These are phyloP conservation scores for Phasianus colchicus DNA, from an alignment of 2,113 vertebrate species.

Conservation along the genomic window DNA sequence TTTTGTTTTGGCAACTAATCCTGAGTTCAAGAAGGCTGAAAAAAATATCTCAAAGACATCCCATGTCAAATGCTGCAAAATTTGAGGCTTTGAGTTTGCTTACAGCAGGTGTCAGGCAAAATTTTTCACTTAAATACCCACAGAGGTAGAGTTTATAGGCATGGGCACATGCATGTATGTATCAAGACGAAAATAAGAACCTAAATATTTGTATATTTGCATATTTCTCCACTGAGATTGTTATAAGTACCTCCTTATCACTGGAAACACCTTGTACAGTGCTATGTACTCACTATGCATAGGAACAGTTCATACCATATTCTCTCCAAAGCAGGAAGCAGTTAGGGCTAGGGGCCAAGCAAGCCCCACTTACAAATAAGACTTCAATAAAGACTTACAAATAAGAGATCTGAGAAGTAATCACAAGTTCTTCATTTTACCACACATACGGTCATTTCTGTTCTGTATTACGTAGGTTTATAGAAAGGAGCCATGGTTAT, in stretches of 20 bases:
- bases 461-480: not conserved
- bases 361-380: not conserved
- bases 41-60: not conserved
- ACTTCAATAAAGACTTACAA: not conserved
- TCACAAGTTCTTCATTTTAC: not conserved
- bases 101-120: not conserved
- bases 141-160: fast-evolving
- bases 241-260: not conserved
- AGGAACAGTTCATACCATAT: not conserved
- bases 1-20: not conserved
- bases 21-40: not conserved
- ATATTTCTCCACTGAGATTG: not conserved
- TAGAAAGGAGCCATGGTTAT: not conserved
- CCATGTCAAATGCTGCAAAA: not conserved
- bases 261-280: not conserved
- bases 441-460: not conserved
- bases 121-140: not conserved
- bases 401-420: not conserved
- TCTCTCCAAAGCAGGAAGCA: not conserved
- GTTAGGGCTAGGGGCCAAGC: not conserved
- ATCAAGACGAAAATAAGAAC: not conserved
- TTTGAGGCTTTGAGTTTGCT: not conserved
- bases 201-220: not conserved
- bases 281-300: not conserved
- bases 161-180: fast-evolving